A percentile compares a stretch with the other conserved stretches of the same genome.
These are phyloP conservation scores for Myotis davidii DNA, from an alignment of 2,113 vertebrate species.

Conservation along the genomic window DNA sequence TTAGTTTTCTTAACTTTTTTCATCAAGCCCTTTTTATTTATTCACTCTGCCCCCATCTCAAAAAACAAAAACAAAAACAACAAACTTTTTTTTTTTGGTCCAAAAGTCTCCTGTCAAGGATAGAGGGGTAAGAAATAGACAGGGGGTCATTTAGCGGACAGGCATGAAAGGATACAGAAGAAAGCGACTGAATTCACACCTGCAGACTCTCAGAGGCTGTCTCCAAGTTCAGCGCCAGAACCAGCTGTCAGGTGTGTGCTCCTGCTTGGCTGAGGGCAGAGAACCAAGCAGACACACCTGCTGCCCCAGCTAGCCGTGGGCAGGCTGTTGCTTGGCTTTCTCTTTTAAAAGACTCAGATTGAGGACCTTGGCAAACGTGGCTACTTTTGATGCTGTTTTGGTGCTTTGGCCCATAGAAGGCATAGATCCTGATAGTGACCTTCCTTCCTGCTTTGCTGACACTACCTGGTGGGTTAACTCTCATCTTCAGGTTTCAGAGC, in stretches of 20 bases:
- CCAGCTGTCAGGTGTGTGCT: not conserved
- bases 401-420: not conserved
- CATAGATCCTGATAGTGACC: not conserved
- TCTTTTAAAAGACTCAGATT: not conserved
- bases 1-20: conserved; percentile 22
- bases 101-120: not conserved
- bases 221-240: not conserved
- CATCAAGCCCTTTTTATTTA: not conserved
- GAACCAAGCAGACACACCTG: not conserved
- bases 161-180: not conserved
- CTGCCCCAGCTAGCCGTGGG: not conserved
- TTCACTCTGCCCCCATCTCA: not conserved
- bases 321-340: not conserved
- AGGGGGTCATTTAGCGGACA: not conserved
- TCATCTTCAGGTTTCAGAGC: not conserved
- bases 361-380: not conserved
- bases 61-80: not conserved
- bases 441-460: not conserved
- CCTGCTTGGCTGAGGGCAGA: not conserved
- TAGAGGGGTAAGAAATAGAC: not conserved
- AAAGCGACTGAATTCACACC: not conserved
- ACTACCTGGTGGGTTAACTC: not conserved
- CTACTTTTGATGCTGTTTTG: not conserved
- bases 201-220: not conserved
- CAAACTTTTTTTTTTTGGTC: not conserved